phyloP scores from a whole-genome alignment of 2,888 invertebrate genomes.

The Polylopha cassiicola region DNA sequence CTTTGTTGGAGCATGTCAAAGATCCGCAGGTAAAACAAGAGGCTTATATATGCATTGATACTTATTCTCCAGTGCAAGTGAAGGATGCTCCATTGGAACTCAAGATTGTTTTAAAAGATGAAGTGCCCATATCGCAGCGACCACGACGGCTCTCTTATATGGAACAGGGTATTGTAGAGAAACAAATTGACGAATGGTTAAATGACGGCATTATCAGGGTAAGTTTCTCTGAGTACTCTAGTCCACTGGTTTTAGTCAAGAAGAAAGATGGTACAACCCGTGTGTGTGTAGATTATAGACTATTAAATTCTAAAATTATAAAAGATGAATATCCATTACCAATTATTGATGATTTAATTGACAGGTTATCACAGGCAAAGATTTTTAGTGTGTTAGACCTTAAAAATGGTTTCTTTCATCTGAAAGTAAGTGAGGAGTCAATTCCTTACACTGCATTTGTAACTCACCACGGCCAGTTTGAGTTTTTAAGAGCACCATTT shows the following conservation, averaged over 20 bases:
- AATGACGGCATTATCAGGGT: conserved; percentile 14
- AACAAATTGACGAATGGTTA: conserved; percentile 17
- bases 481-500: conserved; percentile 45
- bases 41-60: too few species aligned
- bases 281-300: conserved; percentile 43
- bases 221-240: conserved; percentile 27
- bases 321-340: conserved; percentile 41
- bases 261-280: conserved; percentile 23
- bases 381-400: conserved; percentile 31
- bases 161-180: conserved; percentile 6
- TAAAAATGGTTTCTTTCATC: conserved; percentile 44
- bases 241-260: conserved; percentile 23
- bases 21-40: background rate
- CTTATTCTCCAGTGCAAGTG: conserved; percentile 1
- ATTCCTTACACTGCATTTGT: conserved; percentile 46
- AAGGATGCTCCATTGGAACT: conserved; percentile 11
- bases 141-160: conserved; percentile 3
- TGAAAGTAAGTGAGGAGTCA: conserved; percentile 30
- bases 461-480: conserved; percentile 41
- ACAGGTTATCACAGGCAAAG: conserved; percentile 34
- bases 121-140: conserved; percentile 8
- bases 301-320: conserved; percentile 37
- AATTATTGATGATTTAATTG: conserved; percentile 40
- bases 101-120: conserved; percentile 6
- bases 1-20: too few species aligned